Conservation (phyloP, 2,113 vertebrate genomes). For the Cheirogaleus medius region DNA sequence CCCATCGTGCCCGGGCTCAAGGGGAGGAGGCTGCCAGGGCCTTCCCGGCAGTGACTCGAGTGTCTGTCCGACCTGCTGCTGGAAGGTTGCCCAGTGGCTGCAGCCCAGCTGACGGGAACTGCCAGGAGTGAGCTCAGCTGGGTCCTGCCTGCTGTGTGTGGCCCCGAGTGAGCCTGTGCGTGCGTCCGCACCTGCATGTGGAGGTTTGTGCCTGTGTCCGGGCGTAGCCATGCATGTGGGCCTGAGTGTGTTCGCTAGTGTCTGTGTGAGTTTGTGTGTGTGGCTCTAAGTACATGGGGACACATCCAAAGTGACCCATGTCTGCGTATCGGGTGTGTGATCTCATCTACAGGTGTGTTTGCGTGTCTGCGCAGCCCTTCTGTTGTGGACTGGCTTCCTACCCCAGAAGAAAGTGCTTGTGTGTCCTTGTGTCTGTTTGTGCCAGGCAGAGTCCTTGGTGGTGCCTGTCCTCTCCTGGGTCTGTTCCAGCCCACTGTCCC, state of each 20-base stretch:
- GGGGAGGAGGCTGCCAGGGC: background rate
- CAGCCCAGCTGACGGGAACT: conserved; percentile 41
- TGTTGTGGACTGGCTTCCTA: background rate
- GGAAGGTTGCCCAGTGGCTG: conserved; percentile 53
- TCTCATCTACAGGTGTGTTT: background rate
- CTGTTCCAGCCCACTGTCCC: background rate
- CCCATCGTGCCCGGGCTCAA: rapidly evolving
- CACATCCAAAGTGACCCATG: background rate
- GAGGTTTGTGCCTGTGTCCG: background rate
- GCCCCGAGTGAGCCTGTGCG: rapidly evolving
- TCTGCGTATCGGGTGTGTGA: background rate
- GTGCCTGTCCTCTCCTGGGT: background rate
- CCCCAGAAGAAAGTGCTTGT: background rate
- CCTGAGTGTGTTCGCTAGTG: background rate
- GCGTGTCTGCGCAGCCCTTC: background rate
- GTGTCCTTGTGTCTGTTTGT: background rate
- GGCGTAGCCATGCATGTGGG: rapidly evolving
- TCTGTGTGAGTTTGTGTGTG: background rate
- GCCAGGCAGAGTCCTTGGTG: rapidly evolving
- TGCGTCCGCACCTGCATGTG: rapidly evolving
- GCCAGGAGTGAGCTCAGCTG: background rate
- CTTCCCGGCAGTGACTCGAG: conserved; percentile 34
- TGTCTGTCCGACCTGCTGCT: background rate
- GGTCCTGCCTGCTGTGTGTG: background rate
- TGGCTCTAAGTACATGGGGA: background rate